Conservation (phyloP, 92 coral and sea anemone species). For the Parazoanthus swiftii region DNA sequence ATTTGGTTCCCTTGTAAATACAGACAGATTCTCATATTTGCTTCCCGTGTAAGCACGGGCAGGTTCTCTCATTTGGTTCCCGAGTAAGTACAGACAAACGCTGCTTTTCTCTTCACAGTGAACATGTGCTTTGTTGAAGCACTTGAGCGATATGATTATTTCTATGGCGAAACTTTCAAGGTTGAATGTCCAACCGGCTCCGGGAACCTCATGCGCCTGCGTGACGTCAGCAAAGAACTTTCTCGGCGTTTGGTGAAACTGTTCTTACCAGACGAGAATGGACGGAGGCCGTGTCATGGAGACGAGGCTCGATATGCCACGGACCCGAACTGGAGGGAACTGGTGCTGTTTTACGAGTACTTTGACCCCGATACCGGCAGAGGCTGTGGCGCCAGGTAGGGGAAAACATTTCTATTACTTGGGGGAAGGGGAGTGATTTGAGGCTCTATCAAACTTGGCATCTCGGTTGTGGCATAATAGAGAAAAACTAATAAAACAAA, state of each 20-base stretch:
- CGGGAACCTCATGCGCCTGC: slow-evolving; percentile 89
- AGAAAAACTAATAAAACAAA: too few relatives aligned
- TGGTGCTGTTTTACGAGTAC: slow-evolving; percentile 97
- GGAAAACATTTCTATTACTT: too few relatives aligned
- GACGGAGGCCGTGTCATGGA: slow-evolving; percentile 96
- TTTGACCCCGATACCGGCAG: slow-evolving; percentile 95
- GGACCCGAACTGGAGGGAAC: slow-evolving; percentile 86
- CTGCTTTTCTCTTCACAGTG: too few relatives aligned
- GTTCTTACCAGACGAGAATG: slow-evolving; percentile 82
- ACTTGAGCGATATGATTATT: slow-evolving; percentile 87
- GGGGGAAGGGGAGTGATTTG: too few relatives aligned
- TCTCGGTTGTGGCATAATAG: too few relatives aligned
- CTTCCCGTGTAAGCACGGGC: too few relatives aligned
- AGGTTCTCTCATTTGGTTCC: too few relatives aligned
- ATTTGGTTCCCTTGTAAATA: too few relatives aligned
- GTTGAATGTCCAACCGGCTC: slow-evolving; percentile 98
- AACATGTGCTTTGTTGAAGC: slow-evolving; percentile 83
- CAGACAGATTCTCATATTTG: too few relatives aligned
- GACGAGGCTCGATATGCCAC: slow-evolving; percentile 74
- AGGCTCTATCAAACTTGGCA: too few relatives aligned
- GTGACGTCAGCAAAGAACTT: slow-evolving; percentile 89
- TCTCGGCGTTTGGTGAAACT: slow-evolving; percentile 83
- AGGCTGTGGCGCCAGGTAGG: slow-evolving; percentile 98
- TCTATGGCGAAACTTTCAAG: slow-evolving; percentile 79
- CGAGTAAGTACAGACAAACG: too few relatives aligned